Evolutionary conservation across 2,888 invertebrate species (phyloP), one percentile per base, ranked within the genome.

Genomic region (Andrena dorsata): DNA sequence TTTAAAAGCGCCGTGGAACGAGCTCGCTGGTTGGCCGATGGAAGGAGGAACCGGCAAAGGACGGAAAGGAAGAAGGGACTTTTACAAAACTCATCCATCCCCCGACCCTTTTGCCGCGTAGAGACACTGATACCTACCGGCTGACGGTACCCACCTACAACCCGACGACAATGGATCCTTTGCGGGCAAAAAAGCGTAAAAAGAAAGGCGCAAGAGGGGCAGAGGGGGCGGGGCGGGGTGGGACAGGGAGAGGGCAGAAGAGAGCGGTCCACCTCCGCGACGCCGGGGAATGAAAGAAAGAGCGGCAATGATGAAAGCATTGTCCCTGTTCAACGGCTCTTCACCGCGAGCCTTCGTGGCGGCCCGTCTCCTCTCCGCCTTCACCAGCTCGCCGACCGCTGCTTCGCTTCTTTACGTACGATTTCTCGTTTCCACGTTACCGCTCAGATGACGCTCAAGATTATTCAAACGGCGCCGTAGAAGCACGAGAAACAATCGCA

Each of bases 271-370:
- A 88, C 84, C 86, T 87, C 88, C 79, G 56, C 56, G 80, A 86
- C 86, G 81, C 86, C 86, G 70, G 80, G 83, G 88, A 90, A 90
- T 90, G 90, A 92, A 93, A 93, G 92, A 92, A 92, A 91, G 90
- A 90, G 92, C 93, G 94, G 93, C 93, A 92, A 93, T 92, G 94
- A 94, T 94, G 93, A 94, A 94, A 94, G 94, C 93, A 93, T 93
- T 94, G 94, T 94, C 91, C 92, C 91, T 89, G 90, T 89, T 91
- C 90, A 89, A 89, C 89, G 86, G 83, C 88, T 86, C 83, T 86
- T 90, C 78, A 53, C 83, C 88, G 83, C 85, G 85, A 85, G 85
- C 82, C 83, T 86, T 84, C 88, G 83, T 86, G 79, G 84, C 84
- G 82, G 84, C 86, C 90, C 81, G 78, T 88, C 85, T 89, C 81